phyloP scores from a whole-genome alignment of 2,797 vertebrate genomes.

The Triplophysa yarkandensis region DNA sequence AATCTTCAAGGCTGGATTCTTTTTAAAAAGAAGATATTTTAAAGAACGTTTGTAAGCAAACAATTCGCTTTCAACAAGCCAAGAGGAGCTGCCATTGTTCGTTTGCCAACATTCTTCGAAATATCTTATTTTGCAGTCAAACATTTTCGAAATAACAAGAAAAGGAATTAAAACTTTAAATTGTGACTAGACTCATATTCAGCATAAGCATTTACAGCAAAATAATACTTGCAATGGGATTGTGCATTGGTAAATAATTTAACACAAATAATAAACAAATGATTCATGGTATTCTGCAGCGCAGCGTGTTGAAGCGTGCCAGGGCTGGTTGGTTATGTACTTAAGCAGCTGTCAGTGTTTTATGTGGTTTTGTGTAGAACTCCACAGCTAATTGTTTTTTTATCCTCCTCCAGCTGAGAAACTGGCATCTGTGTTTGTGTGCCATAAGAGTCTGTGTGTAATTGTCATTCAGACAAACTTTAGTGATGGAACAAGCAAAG shows the following conservation, averaged over 20 bases:
- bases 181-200: neutral
- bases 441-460: slow-evolving; percentile 8
- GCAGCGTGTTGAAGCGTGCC: neutral
- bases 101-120: too few relatives aligned
- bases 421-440: slow-evolving; percentile 29
- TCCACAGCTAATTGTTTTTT: slow-evolving; percentile 31
- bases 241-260: neutral
- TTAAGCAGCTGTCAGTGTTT: slow-evolving; percentile 45
- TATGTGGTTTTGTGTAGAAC: slow-evolving; percentile 35
- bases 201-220: neutral
- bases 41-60: too few relatives aligned
- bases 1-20: slow-evolving; percentile 34
- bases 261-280: neutral
- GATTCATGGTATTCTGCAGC: neutral
- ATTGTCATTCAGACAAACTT: slow-evolving; percentile 2
- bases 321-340: slow-evolving; percentile 18
- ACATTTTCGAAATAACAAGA: too few relatives aligned
- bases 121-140: too few relatives aligned
- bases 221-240: neutral
- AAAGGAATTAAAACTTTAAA: too few relatives aligned
- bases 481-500: slow-evolving; percentile 17
- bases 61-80: too few relatives aligned
- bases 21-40: too few relatives aligned
- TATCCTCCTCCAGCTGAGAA: slow-evolving; percentile 23
- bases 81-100: too few relatives aligned